Base-by-base conservation (phyloP, 2,113 vertebrate species). In the Lasiurus borealis region DNA sequence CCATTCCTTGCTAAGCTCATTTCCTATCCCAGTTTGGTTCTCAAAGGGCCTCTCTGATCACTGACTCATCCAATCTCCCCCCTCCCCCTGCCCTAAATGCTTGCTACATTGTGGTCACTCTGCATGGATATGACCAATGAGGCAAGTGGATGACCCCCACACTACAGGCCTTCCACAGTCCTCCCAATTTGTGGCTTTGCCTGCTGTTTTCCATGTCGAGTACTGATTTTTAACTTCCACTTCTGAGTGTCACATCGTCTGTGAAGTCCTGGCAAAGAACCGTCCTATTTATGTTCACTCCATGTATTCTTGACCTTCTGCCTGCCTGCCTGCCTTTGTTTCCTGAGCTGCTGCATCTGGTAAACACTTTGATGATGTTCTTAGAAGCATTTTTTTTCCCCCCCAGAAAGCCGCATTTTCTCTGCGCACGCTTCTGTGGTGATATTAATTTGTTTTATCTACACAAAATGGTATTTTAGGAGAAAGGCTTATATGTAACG, bases 21-120 rank as follows among this genome's bases (percentile, higher is more conserved):
- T 94, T 94, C 29, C 15, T 88, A 69, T 68, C 16, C n/a, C n/a
- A n/a, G 21, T 52, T 88, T 84, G n/a, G 18, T 88, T 88, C 81
- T 85, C 34, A 85, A 27, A 75, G 23, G n/a, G 13, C 25, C 44
- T 54, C 48, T 87, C 59, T 75, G 18, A 66, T 57, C 29, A 69
- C 21, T 34, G 66, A 81, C 23, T 85, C 54, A 36, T 34, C 21
- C 29, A 10, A 6, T 88, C 8, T 75, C 31, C 48, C 1, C 14
- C 25, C 36, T 2, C 48, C 1, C 3, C 10, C 40, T 5, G 40
- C 40, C 40, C 40, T 40, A 46, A 40, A 14, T 48, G 4, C 11
- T 27, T 25, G 16, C 34, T 21, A 14, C 12, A 15, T 2, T 50
- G 57, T 48, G 66, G 57, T 73, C 18, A 14, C 48, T 78, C 34